These are phyloP conservation scores for Galago senegalensis DNA, from an alignment of 2,797 vertebrate species.

Conservation along the genomic window DNA sequence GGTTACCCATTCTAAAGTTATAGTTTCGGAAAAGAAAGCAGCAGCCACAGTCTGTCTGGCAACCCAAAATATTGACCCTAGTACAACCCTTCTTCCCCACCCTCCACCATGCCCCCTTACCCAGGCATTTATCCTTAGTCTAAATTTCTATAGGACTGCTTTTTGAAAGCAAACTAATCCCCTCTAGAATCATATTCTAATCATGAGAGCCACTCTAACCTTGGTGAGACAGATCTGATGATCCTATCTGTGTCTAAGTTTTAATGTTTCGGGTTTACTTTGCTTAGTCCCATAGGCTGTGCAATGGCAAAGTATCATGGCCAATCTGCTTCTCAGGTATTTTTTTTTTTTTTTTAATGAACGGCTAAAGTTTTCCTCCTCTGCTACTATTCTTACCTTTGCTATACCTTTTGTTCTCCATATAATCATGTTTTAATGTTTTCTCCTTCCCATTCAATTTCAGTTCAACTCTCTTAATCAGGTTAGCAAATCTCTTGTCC, in stretches of 20 bases:
- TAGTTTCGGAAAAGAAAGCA: background rate
- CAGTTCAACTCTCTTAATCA: conserved; percentile 6
- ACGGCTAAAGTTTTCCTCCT: background rate
- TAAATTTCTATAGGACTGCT: background rate
- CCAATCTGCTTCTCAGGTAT: background rate
- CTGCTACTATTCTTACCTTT: background rate
- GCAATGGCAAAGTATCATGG: background rate
- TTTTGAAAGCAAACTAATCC: conserved; percentile 10
- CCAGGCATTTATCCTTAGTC: background rate
- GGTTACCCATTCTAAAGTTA: background rate
- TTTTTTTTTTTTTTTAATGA: too few relatives aligned
- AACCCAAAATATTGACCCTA: background rate
- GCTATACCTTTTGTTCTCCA: background rate
- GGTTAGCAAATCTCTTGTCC: background rate
- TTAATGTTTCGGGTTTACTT: background rate
- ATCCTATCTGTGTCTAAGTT: background rate
- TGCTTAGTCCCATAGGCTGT: background rate
- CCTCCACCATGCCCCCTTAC: background rate
- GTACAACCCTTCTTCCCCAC: background rate
- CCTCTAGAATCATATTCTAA: conserved; percentile 1
- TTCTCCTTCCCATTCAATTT: conserved; percentile 13
- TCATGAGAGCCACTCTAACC: background rate
- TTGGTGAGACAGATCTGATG: background rate
- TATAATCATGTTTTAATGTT: background rate
- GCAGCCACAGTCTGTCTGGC: background rate